Conservation (phyloP, 2,888 invertebrate species). For the Gandaritis pyraliata region DNA sequence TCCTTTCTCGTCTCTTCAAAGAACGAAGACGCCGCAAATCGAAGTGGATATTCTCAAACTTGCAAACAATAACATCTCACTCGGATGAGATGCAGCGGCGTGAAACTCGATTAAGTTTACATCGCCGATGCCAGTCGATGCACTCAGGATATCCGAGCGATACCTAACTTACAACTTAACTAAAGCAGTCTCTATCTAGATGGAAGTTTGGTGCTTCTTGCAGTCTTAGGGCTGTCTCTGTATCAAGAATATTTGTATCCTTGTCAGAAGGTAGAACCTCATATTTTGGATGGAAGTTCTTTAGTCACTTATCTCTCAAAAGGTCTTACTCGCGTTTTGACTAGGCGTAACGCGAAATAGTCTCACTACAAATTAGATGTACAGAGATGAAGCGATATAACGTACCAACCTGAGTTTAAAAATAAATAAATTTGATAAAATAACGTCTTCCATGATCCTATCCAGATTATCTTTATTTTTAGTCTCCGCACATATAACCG, state of each 20-base stretch:
- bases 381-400: too few relatives aligned
- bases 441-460: not conserved
- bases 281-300: too few relatives aligned
- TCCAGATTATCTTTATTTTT: conserved; percentile 12
- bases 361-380: too few relatives aligned
- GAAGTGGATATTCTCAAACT: not conserved
- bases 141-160: conserved; percentile 23
- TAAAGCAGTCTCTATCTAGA: conserved; percentile 2
- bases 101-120: conserved; percentile 27
- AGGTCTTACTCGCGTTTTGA: too few relatives aligned
- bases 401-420: too few relatives aligned
- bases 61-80: conserved; percentile 8
- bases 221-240: conserved; percentile 12
- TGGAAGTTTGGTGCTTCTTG: conserved; percentile 15
- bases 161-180: conserved; percentile 23
- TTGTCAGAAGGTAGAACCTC: not conserved
- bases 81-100: conserved; percentile 3
- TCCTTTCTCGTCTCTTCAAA: too few relatives aligned
- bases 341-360: too few relatives aligned
- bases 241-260: not conserved
- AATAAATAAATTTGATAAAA: too few relatives aligned
- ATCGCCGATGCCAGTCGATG: conserved; percentile 29
- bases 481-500: conserved; percentile 10
- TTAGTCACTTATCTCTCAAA: too few relatives aligned
- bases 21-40: too few relatives aligned